Percentiles rank a stretch among this genome's conserved stretches.
Conservation (phyloP, 2,113 vertebrate genomes). For the Prietella phreatophila region DNA sequence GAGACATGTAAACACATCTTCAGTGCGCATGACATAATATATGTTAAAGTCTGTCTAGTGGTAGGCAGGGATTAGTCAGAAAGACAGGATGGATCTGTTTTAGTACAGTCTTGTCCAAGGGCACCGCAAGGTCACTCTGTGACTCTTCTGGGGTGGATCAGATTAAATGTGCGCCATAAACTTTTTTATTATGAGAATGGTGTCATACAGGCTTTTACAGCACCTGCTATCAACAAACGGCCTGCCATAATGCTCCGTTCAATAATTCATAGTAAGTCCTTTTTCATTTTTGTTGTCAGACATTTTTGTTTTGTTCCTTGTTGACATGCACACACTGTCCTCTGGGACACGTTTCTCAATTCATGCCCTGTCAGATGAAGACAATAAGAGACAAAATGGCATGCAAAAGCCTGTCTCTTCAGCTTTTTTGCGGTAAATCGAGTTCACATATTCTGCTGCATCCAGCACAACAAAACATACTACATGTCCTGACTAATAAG, state of each 20-base stretch:
- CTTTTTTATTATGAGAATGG: slow-evolving; percentile 29
- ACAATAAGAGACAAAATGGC: slow-evolving; percentile 30
- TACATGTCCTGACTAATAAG: slow-evolving; percentile 22
- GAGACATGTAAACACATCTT: slow-evolving; percentile 31
- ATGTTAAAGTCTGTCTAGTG: slow-evolving; percentile 37
- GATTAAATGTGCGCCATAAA: slow-evolving; percentile 36
- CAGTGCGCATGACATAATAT: slow-evolving; percentile 24
- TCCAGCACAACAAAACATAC: neutral
- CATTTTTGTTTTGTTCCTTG: slow-evolving; percentile 33
- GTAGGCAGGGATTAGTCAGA: slow-evolving; percentile 32
- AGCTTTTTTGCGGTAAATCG: neutral
- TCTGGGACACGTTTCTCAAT: slow-evolving; percentile 25
- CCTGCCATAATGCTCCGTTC: slow-evolving; percentile 20
- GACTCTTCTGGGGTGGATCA: slow-evolving; percentile 32
- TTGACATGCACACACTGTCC: slow-evolving; percentile 27
- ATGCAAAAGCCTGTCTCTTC: slow-evolving; percentile 25
- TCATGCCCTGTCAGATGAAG: slow-evolving; percentile 26
- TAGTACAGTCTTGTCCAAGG: slow-evolving; percentile 18
- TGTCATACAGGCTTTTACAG: slow-evolving; percentile 28
- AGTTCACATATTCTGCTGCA: slow-evolving; percentile 13
- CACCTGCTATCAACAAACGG: slow-evolving; percentile 19
- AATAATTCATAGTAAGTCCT: slow-evolving; percentile 47
- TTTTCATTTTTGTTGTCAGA: slow-evolving; percentile 42
- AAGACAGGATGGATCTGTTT: slow-evolving; percentile 8
- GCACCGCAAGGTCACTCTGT: slow-evolving; percentile 25